These are phyloP conservation scores for Plagodis pulveraria DNA, from an alignment of 2,888 invertebrate genomes.

Conservation along the genomic window DNA sequence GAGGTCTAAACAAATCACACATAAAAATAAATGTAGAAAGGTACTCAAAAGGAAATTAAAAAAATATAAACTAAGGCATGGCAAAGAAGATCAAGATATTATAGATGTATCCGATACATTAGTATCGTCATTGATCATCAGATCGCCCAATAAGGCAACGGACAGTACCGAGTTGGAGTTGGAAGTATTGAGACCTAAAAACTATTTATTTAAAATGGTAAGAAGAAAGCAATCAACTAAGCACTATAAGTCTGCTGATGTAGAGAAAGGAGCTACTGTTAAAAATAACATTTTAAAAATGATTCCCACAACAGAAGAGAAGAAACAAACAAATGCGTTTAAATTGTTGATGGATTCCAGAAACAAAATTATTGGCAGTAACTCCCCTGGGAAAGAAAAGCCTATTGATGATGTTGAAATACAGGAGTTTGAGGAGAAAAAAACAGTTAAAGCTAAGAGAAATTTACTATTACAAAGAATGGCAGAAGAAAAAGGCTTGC, in stretches of 20 bases:
- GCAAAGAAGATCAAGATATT: conserved; percentile 73
- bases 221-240: conserved; percentile 51
- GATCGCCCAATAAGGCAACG: conserved; percentile 54
- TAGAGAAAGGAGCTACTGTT: conserved; percentile 16
- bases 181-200: conserved; percentile 54
- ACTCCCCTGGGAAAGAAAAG: conserved; percentile 86
- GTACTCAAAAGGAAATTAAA: conserved; percentile 67
- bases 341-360: conserved; percentile 88
- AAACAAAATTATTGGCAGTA: conserved; percentile 86
- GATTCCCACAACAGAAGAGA: conserved; percentile 45
- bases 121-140: conserved; percentile 60
- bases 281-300: conserved; percentile 22
- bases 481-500: conserved; percentile 86
- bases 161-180: conserved; percentile 33
- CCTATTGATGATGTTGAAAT: conserved; percentile 47
- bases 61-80: conserved; percentile 73
- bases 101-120: conserved; percentile 70
- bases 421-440: conserved; percentile 56
- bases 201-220: conserved; percentile 73
- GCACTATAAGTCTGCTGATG: conserved; percentile 27
- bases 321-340: conserved; percentile 84
- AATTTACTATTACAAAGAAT: conserved; percentile 84
- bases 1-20: conserved; percentile 58
- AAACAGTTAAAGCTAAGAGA: conserved; percentile 72
- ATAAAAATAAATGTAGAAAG: conserved; percentile 60